These are phyloP conservation scores for Teleogryllus occipitalis DNA, from an alignment of 1,140 invertebrate genomes.

Conservation along the genomic window DNA sequence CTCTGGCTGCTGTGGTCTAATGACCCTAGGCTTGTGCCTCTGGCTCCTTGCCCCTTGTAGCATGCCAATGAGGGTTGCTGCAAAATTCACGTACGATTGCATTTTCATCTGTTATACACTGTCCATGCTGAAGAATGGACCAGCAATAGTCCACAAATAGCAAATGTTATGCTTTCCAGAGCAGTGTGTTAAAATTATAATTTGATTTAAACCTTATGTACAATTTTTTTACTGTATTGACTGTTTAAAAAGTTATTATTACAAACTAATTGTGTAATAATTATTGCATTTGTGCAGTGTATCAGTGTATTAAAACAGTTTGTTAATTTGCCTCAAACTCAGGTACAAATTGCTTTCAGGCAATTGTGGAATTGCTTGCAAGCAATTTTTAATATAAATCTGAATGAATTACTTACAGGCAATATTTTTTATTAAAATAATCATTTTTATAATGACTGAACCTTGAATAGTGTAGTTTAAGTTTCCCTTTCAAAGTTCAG, in stretches of 20 bases:
- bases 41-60: background rate
- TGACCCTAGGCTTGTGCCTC: conserved; percentile 12
- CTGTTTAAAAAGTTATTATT: background rate
- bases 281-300: background rate
- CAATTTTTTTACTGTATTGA: background rate
- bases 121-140: conserved; percentile 3
- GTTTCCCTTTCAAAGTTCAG: too few relatives aligned
- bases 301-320: background rate
- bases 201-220: background rate
- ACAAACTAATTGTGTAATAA: background rate
- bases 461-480: too few relatives aligned
- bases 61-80: background rate
- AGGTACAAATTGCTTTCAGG: background rate
- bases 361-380: background rate
- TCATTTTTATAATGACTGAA: too few relatives aligned
- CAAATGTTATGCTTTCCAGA: background rate
- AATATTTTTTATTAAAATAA: too few relatives aligned
- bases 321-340: background rate
- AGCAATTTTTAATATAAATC: too few relatives aligned
- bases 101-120: background rate
- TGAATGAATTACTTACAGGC: too few relatives aligned
- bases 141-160: background rate
- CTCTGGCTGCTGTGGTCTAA: conserved; percentile 22
- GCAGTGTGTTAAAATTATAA: background rate
- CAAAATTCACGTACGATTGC: background rate